Evolutionary conservation across 2,888 invertebrate species (phyloP).

Genomic region (Apamea crenata): DNA sequence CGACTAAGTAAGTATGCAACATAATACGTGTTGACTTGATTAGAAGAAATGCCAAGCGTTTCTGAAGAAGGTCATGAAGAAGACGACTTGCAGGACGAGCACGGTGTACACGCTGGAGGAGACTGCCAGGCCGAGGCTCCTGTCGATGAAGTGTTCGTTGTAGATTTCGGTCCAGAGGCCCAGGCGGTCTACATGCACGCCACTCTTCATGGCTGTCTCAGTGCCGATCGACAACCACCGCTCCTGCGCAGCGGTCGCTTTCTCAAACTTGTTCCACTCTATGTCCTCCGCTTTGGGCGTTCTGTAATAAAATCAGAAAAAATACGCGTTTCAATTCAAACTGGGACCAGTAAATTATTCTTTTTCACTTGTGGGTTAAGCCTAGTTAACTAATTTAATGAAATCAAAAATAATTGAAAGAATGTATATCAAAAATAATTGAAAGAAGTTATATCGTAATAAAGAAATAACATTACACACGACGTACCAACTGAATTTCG

Average conservation of each 20-base stretch:
- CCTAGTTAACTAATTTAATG: not conserved
- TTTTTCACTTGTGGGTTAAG: not conserved
- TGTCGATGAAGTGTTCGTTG: constrained; percentile 78
- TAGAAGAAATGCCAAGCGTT: constrained; percentile 59
- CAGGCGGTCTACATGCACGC: constrained; percentile 76
- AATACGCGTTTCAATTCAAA: not conserved
- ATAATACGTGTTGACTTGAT: constrained; percentile 41
- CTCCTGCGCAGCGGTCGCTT: constrained; percentile 69
- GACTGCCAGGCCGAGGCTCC: constrained; percentile 54
- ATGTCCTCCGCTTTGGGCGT: constrained; percentile 71
- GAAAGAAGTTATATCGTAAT: not conserved
- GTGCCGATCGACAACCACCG: constrained; percentile 76
- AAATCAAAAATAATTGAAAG: not conserved
- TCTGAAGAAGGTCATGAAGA: constrained; percentile 60
- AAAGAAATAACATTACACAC: not conserved
- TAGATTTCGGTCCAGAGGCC: constrained; percentile 81
- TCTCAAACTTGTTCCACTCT: constrained; percentile 73
- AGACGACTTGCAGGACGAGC: constrained; percentile 59
- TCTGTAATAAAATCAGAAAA: constrained; percentile 66
- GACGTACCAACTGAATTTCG: too few relatives aligned
- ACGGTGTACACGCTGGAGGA: constrained; percentile 57
- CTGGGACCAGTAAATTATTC: not conserved
- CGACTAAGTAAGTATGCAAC: constrained; percentile 26
- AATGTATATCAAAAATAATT: not conserved
- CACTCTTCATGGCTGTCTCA: constrained; percentile 60